Base-by-base conservation (phyloP, 2,888 invertebrate species). In the Leptura quadrifasciata region DNA sequence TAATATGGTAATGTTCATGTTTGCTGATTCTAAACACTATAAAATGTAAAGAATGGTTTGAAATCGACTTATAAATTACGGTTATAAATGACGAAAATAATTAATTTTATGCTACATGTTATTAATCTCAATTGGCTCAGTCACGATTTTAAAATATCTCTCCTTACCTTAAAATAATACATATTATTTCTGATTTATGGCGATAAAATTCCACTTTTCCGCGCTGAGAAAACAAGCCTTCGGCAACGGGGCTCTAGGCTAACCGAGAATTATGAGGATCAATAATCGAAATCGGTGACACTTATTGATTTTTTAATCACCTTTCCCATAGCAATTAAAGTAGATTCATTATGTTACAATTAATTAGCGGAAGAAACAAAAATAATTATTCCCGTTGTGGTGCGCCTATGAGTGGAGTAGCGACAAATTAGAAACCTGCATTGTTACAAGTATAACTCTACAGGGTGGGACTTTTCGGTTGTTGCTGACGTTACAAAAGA, bases 101-200 rank as follows among this genome's bases (percentile, higher is more conserved):
- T 47, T 47, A n/a, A 47, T 47, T 47, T 47, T 47, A 3, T 47
- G 47, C n/a, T 47, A 47, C n/a, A 47, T 17, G 47, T 47, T 47
- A 47, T 47, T 47, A 47, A 47, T 47, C 47, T 47, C 47, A 47
- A 47, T 47, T 47, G 47, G n/a, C n/a, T 12, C 47, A 47, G 47
- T 47, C 47, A 47, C 47, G 47, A 47, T n/a, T 47, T 47, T 47
- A 47, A 47, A 47, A 47, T 47, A 47, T 47, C 47, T 47, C n/a
- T 47, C 47, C 47, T 47, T 47, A 47, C 47, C 47, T 47, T 12
- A 47, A 47, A 47, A 47, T 47, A 47, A 47, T 47, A 47, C n/a
- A 47, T n/a, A 47, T 47, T 47, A 47, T 47, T 47, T 47, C 47
- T 47, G 47, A 47, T 47, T 47, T 47, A 47, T 47, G 4, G 47